Conservation (phyloP, 2,113 vertebrate species). For the Phaethornis superciliosus region DNA sequence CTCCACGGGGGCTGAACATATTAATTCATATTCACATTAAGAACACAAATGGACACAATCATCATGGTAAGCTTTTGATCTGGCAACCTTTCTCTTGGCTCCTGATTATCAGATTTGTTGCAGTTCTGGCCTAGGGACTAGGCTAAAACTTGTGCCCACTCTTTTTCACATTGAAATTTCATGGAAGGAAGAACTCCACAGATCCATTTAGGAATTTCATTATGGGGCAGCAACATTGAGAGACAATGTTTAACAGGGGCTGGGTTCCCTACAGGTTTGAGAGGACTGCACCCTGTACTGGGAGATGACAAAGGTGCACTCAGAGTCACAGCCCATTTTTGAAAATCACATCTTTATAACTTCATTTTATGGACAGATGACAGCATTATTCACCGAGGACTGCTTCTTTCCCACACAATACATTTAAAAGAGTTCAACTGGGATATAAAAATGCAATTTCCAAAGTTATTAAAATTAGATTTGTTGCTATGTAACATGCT, state of each 20-base stretch:
- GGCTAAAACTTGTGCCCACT: background rate
- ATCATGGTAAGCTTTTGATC: background rate
- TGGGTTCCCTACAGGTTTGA: background rate
- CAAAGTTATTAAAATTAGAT: constrained; percentile 18
- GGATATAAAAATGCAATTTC: background rate
- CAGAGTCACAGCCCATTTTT: background rate
- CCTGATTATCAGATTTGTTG: background rate
- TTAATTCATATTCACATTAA: background rate
- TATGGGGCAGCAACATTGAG: background rate
- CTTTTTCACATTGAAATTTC: accelerated
- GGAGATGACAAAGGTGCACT: background rate
- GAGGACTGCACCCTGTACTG: too few relatives aligned
- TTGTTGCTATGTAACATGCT: background rate
- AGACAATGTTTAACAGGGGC: background rate
- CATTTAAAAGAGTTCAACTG: background rate
- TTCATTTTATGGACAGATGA: background rate
- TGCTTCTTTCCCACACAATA: background rate
- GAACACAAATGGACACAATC: background rate
- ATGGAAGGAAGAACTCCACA: background rate
- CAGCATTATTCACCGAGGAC: background rate
- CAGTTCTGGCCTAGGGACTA: background rate
- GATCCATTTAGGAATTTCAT: background rate
- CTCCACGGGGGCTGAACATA: background rate
- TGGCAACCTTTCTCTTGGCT: background rate
- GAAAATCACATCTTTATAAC: background rate